Conservation (phyloP, 2,888 invertebrate genomes). For the Acrobeloides nanus region DNA sequence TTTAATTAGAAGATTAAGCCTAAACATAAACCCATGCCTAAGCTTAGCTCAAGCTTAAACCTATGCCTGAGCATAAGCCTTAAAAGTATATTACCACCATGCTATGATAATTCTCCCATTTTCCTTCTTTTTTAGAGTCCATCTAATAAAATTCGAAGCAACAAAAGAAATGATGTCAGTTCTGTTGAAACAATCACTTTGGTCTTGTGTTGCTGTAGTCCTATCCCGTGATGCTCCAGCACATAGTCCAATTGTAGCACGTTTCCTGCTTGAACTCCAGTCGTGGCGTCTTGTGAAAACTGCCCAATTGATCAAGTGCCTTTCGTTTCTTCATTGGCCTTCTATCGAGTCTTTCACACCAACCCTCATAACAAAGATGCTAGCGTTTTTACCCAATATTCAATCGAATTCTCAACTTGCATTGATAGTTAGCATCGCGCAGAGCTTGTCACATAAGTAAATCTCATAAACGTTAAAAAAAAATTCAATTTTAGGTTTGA, state of each 20-base stretch:
- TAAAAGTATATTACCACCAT: neutral
- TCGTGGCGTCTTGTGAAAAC: slow-evolving; percentile 7
- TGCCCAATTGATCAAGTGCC: slow-evolving; percentile 11
- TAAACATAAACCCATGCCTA: too few relatives aligned
- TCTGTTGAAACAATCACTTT: slow-evolving; percentile 20
- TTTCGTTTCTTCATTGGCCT: slow-evolving; percentile 21
- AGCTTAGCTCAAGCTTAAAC: too few relatives aligned
- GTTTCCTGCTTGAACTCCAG: slow-evolving; percentile 17
- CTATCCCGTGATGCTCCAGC: slow-evolving; percentile 10
- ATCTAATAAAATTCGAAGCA: slow-evolving; percentile 17
- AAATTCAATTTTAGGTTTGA: too few relatives aligned
- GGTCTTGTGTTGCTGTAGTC: slow-evolving; percentile 22
- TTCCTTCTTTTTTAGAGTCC: too few relatives aligned
- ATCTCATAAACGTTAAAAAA: too few relatives aligned
- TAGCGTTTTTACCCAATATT: slow-evolving; percentile 8
- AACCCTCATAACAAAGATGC: slow-evolving; percentile 11
- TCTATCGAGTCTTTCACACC: slow-evolving; percentile 14
- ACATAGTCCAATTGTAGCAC: slow-evolving; percentile 13
- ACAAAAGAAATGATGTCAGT: slow-evolving; percentile 10
- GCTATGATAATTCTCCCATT: slow-evolving; percentile 10
- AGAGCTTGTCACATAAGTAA: too few relatives aligned
- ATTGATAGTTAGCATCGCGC: too few relatives aligned
- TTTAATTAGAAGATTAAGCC: too few relatives aligned
- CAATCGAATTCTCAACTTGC: too few relatives aligned
- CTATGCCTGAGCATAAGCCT: slow-evolving; percentile 2